Percentiles rank a stretch among this genome's conserved stretches.
These are phyloP conservation scores for Microctenopoma stevenorrisi DNA, from an alignment of 2,797 vertebrate genomes.

Conservation along the genomic window DNA sequence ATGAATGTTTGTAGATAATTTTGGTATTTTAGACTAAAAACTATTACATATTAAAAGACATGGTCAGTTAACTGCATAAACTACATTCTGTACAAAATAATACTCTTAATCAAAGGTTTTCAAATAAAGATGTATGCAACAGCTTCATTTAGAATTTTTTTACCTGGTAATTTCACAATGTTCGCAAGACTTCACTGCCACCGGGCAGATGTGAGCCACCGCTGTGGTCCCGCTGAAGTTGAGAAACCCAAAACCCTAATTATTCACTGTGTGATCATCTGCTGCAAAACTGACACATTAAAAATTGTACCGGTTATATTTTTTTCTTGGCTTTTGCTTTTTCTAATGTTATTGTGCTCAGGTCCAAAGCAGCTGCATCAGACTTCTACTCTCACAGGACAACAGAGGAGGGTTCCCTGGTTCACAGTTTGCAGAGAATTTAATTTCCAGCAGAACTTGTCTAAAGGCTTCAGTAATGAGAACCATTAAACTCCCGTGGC, in stretches of 20 bases:
- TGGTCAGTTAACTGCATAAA: too few relatives aligned
- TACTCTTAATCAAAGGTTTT: neutral
- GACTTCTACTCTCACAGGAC: constrained; percentile 50
- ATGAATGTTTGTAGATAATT: neutral
- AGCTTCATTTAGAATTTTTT: neutral
- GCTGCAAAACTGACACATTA: constrained; percentile 18
- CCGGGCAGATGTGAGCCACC: constrained; percentile 15
- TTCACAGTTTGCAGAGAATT: constrained; percentile 58
- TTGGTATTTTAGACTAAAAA: neutral
- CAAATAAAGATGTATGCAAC: neutral
- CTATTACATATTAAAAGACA: too few relatives aligned
- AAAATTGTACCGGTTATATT: constrained; percentile 33
- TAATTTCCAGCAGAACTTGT: constrained; percentile 53
- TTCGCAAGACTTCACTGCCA: constrained; percentile 6
- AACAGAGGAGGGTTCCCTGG: constrained; percentile 27
- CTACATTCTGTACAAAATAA: neutral
- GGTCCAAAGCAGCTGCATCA: constrained; percentile 47
- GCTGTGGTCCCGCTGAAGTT: constrained; percentile 1
- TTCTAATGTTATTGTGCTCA: constrained; percentile 24
- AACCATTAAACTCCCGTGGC: constrained; percentile 54
- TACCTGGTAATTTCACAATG: constrained; percentile 2
- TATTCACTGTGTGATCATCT: constrained; percentile 16
- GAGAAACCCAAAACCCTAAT: constrained; percentile 16
- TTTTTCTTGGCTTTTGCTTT: constrained; percentile 17
- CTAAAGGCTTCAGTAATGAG: constrained; percentile 67